Conservation (phyloP, 2,888 invertebrate species). For the Nineta flava region DNA sequence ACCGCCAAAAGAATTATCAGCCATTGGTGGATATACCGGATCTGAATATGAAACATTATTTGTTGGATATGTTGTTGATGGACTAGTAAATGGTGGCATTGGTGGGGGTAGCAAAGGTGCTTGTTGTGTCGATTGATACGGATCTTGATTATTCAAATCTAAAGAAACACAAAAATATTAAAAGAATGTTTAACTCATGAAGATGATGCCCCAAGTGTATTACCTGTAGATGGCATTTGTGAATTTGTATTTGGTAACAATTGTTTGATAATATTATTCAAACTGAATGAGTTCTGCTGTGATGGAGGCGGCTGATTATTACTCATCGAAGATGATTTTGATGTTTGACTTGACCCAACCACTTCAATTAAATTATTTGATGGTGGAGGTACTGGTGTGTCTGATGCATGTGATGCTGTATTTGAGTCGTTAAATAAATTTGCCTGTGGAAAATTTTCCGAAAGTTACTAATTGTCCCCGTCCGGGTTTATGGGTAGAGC, state of each 20-base stretch:
- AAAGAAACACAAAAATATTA: too few relatives aligned
- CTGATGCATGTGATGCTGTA: constrained; percentile 4
- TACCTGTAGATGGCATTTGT: neutral
- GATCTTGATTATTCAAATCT: too few relatives aligned
- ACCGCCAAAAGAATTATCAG: constrained; percentile 5
- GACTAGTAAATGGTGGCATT: constrained; percentile 27
- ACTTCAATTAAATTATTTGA: constrained; percentile 7
- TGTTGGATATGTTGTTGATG: constrained; percentile 1
- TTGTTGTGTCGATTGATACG: neutral
- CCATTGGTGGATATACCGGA: constrained; percentile 11
- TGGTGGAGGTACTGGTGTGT: neutral
- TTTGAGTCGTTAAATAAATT: constrained; percentile 7
- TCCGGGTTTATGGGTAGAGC: too few relatives aligned
- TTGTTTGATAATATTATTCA: constrained; percentile 5
- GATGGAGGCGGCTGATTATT: neutral
- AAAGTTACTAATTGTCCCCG: too few relatives aligned
- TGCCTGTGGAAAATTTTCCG: neutral
- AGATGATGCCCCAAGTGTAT: too few relatives aligned
- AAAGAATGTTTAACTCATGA: too few relatives aligned
- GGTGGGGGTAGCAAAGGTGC: constrained; percentile 41
- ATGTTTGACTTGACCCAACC: neutral
- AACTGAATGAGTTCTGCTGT: neutral
- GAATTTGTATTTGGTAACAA: neutral
- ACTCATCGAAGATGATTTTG: too few relatives aligned
- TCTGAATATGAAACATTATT: constrained; percentile 10